Base-by-base conservation (phyloP, 2,113 vertebrate species). In the Oncorhynchus keta region DNA sequence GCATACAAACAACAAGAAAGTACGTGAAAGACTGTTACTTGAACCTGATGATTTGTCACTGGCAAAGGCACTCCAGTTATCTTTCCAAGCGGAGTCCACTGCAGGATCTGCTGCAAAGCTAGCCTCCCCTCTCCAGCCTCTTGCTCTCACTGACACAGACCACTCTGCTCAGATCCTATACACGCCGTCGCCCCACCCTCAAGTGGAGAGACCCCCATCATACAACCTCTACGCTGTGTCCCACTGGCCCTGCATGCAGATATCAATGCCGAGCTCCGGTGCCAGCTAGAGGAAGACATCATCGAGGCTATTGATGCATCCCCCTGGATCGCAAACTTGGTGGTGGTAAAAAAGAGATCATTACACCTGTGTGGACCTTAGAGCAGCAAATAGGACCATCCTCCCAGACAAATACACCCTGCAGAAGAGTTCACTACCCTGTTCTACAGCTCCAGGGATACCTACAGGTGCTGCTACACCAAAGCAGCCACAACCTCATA, bases 331-430 rank as follows among this genome's bases (percentile, higher is more conserved):
- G 62, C 70, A 3, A 80, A 80, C 28, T 48, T 73, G 30, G 74
- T 64, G 16, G 30, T 62, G 2, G 67, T 28, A 2, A 4, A 9
- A n/a, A 72, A 79, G 18, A 78, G 76, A 30, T 68, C 49, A 14
- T 68, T 35, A 13, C 7, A 62, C 32, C 11, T 73, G 55, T 61
- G 71, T 81, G n/a, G 45, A 79, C 70, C 62, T 82, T 13, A 26
- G 76, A 20, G 45, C 51, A 1, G 64, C 77, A 0, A 77, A 71
- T 24, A 75, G 68, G 28, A 66, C 68, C 13, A 28, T 78, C 6
- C 51, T 72, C 4, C 72, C 67, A 5, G 70, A 79, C 55, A 70
- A 68, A 12, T 79, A 76, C 65, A 70, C 66, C 4, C n/a, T 79
- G 7, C 7, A 35, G 77, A 67, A 20, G 70, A 76, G 22, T 68